phyloP scores from a whole-genome alignment of 2,797 vertebrate species.

The Ctenopoma multispine region DNA sequence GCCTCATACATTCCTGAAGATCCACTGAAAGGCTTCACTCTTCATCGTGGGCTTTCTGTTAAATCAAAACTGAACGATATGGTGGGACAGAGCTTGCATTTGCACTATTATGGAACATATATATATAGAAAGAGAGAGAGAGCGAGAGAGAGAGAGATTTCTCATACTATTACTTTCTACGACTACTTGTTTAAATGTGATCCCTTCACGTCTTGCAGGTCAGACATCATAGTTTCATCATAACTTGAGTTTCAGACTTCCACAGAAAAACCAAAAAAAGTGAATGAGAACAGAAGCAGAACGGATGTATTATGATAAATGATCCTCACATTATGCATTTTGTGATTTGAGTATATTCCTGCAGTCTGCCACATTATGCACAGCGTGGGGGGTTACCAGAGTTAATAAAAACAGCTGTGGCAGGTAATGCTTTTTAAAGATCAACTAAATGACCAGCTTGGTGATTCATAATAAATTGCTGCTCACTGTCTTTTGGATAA shows the following conservation, averaged over 20 bases:
- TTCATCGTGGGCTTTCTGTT: constrained; percentile 64
- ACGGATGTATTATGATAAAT: no score
- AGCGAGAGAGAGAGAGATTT: no score
- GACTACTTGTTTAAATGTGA: no score
- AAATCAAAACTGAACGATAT: not conserved
- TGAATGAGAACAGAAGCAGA: no score
- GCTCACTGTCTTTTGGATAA: not conserved
- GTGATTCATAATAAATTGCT: not conserved
- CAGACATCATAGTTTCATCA: not conserved
- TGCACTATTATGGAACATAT: no score
- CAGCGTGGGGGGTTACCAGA: not conserved
- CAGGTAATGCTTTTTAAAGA: constrained; percentile 14
- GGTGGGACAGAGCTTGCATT: no score
- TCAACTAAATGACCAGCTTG: not conserved
- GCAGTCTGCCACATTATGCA: not conserved
- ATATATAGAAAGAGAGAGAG: not conserved
- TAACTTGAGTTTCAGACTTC: no score
- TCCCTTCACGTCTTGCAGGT: no score
- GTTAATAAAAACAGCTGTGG: constrained; percentile 25
- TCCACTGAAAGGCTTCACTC: constrained; percentile 50
- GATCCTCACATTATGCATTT: no score
- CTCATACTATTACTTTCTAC: no score
- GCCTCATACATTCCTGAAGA: not conserved
- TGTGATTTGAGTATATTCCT: not conserved
- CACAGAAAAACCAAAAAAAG: no score